Evolutionary conservation across 1,140 invertebrate genomes (phyloP).

Genomic region (Neodiprion lecontei): DNA sequence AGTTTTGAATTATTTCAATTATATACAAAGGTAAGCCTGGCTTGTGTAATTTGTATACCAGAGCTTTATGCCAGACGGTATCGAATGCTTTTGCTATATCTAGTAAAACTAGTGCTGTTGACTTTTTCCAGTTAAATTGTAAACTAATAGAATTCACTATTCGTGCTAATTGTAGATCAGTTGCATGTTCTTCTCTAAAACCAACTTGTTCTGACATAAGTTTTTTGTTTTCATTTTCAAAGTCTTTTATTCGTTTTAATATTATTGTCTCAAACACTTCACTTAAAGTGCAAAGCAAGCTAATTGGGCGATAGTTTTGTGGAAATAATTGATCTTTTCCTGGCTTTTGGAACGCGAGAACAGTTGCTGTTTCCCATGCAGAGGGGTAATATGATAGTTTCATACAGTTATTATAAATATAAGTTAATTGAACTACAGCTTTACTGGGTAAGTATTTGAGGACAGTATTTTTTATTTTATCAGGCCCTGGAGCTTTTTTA

Average conservation of each 20-base stretch:
- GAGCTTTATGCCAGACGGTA: slow-evolving; percentile 42
- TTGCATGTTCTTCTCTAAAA: slow-evolving; percentile 39
- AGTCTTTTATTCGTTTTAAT: slow-evolving; percentile 30
- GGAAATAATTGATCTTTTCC: slow-evolving; percentile 41
- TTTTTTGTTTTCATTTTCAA: slow-evolving; percentile 11
- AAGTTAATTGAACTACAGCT: slow-evolving; percentile 36
- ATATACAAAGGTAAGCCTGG: slow-evolving; percentile 29
- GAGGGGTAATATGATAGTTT: slow-evolving; percentile 41
- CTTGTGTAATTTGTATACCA: slow-evolving; percentile 40
- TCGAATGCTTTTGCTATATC: slow-evolving; percentile 50
- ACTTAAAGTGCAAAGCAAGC: slow-evolving; percentile 36
- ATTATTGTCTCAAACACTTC: slow-evolving; percentile 46
- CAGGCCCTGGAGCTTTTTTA: slow-evolving; percentile 44
- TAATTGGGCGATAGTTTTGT: slow-evolving; percentile 46
- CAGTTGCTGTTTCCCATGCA: slow-evolving; percentile 47
- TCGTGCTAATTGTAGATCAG: slow-evolving; percentile 39
- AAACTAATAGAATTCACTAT: slow-evolving; percentile 36
- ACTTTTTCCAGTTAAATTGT: slow-evolving; percentile 33
- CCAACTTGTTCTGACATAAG: slow-evolving; percentile 41
- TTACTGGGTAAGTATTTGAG: slow-evolving; percentile 46
- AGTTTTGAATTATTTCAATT: slow-evolving; percentile 31
- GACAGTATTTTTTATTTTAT: slow-evolving; percentile 41
- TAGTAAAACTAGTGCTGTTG: slow-evolving; percentile 35
- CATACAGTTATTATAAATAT: slow-evolving; percentile 41
- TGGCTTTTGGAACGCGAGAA: slow-evolving; percentile 51